Percentiles rank a stretch among this genome's conserved stretches.
Conservation (phyloP, 1,140 invertebrate species). For the Forficula auricularia region DNA sequence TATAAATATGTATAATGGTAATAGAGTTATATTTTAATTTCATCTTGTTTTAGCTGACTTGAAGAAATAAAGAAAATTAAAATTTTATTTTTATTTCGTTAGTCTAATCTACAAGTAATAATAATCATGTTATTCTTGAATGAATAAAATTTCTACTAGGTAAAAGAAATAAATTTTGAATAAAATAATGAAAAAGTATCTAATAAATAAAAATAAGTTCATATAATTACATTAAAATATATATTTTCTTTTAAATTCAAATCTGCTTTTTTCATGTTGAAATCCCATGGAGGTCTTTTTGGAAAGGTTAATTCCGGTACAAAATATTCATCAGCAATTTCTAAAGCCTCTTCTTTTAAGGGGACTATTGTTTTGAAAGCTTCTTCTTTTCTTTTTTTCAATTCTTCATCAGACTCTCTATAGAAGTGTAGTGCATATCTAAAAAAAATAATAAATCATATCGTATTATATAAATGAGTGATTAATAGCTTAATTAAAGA, state of each 20-base stretch:
- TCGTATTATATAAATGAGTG: no score
- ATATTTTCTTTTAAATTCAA: conserved; percentile 55
- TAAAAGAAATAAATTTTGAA: no score
- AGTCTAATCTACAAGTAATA: conserved; percentile 1
- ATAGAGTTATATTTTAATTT: background rate
- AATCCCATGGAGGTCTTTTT: conserved; percentile 63
- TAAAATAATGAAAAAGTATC: no score
- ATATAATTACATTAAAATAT: conserved; percentile 36
- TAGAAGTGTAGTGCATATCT: conserved; percentile 16
- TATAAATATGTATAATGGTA: conserved; percentile 5
- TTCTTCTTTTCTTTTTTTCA: conserved; percentile 30
- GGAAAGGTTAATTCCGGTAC: conserved; percentile 58
- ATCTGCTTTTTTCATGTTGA: conserved; percentile 44
- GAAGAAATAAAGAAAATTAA: conserved; percentile 9
- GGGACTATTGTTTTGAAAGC: conserved; percentile 33
- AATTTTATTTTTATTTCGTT: conserved; percentile 2
- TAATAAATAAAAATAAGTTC: no score
- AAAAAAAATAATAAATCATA: background rate
- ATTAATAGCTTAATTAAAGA: no score
- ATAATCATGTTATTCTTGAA: background rate
- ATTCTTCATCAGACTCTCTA: conserved; percentile 15
- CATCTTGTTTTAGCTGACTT: background rate
- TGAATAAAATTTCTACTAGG: background rate
- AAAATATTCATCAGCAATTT: conserved; percentile 50
- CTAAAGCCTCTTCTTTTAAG: conserved; percentile 38